A percentile compares a stretch with the other conserved stretches of the same genome.
These are phyloP conservation scores for Rhynchopsitta pachyrhyncha DNA, from an alignment of 2,113 vertebrate genomes.

Conservation along the genomic window DNA sequence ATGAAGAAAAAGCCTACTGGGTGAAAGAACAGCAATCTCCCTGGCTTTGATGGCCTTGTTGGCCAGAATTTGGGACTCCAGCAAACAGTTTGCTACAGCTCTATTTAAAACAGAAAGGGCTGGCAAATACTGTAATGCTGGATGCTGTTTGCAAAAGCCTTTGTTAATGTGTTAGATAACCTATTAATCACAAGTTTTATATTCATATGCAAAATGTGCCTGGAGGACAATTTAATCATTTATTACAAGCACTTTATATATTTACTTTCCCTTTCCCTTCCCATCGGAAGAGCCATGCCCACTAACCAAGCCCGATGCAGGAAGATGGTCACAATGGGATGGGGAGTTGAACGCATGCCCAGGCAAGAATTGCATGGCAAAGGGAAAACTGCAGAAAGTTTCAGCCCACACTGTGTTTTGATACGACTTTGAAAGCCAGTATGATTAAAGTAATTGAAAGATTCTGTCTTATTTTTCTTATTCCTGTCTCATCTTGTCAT, in stretches of 20 bases:
- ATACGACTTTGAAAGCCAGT: neutral
- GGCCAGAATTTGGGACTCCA: constrained; percentile 28
- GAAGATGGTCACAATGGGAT: neutral
- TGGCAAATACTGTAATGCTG: neutral
- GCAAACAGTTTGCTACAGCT: neutral
- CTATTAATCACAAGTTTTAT: constrained; percentile 63
- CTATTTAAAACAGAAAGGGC: constrained; percentile 47
- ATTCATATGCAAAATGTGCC: constrained; percentile 57
- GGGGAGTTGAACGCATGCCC: neutral
- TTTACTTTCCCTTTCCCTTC: constrained; percentile 17
- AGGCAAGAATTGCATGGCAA: neutral
- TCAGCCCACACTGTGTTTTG: neutral
- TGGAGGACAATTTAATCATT: constrained; percentile 61
- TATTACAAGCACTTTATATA: constrained; percentile 25
- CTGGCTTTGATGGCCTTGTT: constrained; percentile 57
- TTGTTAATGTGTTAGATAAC: constrained; percentile 40
- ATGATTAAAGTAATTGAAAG: constrained; percentile 57
- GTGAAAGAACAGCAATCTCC: constrained; percentile 46
- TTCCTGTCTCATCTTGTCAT: constrained; percentile 62
- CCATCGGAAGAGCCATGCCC: neutral
- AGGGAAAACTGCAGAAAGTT: neutral
- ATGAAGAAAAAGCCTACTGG: constrained; percentile 12
- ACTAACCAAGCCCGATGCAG: neutral
- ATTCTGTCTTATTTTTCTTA: constrained; percentile 41
- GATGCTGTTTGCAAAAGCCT: neutral